phyloP scores from a whole-genome alignment of 2,113 vertebrate genomes.

The Nanorana parkeri region DNA sequence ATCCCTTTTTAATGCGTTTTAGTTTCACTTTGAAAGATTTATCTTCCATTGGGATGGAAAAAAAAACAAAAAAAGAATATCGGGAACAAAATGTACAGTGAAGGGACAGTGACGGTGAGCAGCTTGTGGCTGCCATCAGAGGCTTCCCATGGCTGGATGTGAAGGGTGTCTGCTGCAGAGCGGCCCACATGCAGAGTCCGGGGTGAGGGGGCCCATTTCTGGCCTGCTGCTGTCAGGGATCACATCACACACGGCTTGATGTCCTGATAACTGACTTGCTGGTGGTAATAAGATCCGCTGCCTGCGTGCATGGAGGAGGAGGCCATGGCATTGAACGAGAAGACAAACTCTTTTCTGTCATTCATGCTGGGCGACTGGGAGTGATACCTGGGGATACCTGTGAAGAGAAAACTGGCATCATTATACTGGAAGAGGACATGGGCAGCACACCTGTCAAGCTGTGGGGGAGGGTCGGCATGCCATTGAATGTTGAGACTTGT shows the following conservation, averaged over 20 bases:
- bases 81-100: too few relatives aligned
- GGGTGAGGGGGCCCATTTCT: slow-evolving; percentile 6
- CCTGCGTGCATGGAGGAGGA: slow-evolving; percentile 94
- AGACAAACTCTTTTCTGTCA: slow-evolving; percentile 97
- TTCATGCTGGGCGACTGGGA: slow-evolving; percentile 98
- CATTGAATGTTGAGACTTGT: neutral
- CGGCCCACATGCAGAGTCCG: slow-evolving; percentile 45
- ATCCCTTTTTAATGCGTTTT: too few relatives aligned
- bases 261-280: slow-evolving; percentile 98
- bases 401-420: slow-evolving; percentile 1
- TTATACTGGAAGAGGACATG: too few relatives aligned
- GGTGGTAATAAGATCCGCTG: slow-evolving; percentile 93
- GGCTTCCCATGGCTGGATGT: too few relatives aligned
- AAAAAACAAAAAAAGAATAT: too few relatives aligned
- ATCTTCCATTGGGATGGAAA: too few relatives aligned
- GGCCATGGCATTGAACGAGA: slow-evolving; percentile 98
- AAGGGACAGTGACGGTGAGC: too few relatives aligned
- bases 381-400: slow-evolving; percentile 96
- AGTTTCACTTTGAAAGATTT: too few relatives aligned
- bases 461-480: too few relatives aligned
- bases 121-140: slow-evolving; percentile 6
- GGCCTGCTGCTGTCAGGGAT: slow-evolving; percentile 60
- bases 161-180: slow-evolving; percentile 28
- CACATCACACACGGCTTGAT: slow-evolving; percentile 99
- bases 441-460: neutral